Base-by-base conservation (phyloP, 1,140 invertebrate genomes). In the Amyelois transitella region DNA sequence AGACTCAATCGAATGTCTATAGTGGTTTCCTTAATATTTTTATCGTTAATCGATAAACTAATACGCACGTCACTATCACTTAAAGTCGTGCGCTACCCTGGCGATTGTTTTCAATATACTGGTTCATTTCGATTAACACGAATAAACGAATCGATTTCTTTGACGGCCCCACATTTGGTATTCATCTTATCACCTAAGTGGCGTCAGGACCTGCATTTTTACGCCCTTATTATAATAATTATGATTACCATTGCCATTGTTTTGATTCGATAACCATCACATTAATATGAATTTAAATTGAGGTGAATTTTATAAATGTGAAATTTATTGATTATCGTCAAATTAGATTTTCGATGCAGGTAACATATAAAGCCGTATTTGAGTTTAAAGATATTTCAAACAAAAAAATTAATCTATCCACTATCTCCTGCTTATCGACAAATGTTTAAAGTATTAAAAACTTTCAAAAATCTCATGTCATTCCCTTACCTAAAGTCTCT, bases 81-180 rank as follows among this genome's bases (percentile, higher is more conserved):
- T 7, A 18, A 55, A 71, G 66, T 85, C 77, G 80, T 83, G 81
- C 81, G 65, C 77, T 76, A 75, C 72, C 72, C 78, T 69, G 72
- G 70, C 80, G 74, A 86, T 86, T 86, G 82, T 86, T 83, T 86
- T 86, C 79, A 77, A 77, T 81, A 85, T 81, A 85, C 80, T 72
- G 70, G 63, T 65, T 77, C 77, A 80, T 82, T 81, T 80, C 73
- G 72, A 80, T 82, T 76, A 77, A 83, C 81, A 85, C 74, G 80
- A 81, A 77, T 86, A 79, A 74, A 75, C 66, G 72, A 74, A 78
- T 76, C 72, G 69, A 61, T 57, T 51, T 71, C 79, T 81, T 84
- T 81, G 77, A 77, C 60, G 72, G 69, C 70, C 66, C 63, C 49
- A 44, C 53, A 62, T 53, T 81, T 73, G 22, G 72, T 80, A 81